Percentiles rank a stretch among this genome's conserved stretches.
phyloP scores from a whole-genome alignment of 2,113 vertebrate genomes.

The Labrus mixtus region DNA sequence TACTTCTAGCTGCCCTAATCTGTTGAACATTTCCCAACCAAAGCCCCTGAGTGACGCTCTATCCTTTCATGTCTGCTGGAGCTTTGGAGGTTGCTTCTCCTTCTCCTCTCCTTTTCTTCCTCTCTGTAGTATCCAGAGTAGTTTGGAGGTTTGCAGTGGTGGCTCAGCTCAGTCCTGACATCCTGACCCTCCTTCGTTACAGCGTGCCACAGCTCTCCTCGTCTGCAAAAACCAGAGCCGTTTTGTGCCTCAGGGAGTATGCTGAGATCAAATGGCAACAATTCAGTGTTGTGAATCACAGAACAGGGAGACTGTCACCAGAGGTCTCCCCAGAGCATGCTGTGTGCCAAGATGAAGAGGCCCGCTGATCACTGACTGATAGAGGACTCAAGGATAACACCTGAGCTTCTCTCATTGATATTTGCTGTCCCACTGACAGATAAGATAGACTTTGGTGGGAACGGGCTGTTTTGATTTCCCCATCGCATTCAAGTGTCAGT shows the following conservation, averaged over 20 bases:
- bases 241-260: slow-evolving; percentile 47
- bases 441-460: slow-evolving; percentile 2
- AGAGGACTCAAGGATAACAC: slow-evolving; percentile 43
- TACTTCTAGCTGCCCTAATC: slow-evolving; percentile 11
- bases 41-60: slow-evolving; percentile 12
- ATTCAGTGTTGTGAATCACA: slow-evolving; percentile 51
- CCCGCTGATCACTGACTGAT: slow-evolving; percentile 48
- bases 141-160: slow-evolving; percentile 16
- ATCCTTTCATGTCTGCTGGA: slow-evolving; percentile 34
- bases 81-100: slow-evolving; percentile 28
- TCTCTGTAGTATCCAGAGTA: slow-evolving; percentile 8
- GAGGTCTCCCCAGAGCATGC: slow-evolving; percentile 34
- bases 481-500: neutral
- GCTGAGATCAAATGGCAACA: slow-evolving; percentile 57
- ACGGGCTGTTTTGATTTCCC: neutral
- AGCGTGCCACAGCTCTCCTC: slow-evolving; percentile 17
- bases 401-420: slow-evolving; percentile 28
- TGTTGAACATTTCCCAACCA: slow-evolving; percentile 18
- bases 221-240: slow-evolving; percentile 59
- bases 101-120: neutral
- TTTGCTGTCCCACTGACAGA: slow-evolving; percentile 2
- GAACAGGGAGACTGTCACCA: slow-evolving; percentile 41
- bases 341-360: slow-evolving; percentile 47
- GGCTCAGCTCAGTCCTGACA: slow-evolving; percentile 20
- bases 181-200: slow-evolving; percentile 30